Conservation (phyloP, 2,888 invertebrate species). For the Lobophora halterata region DNA sequence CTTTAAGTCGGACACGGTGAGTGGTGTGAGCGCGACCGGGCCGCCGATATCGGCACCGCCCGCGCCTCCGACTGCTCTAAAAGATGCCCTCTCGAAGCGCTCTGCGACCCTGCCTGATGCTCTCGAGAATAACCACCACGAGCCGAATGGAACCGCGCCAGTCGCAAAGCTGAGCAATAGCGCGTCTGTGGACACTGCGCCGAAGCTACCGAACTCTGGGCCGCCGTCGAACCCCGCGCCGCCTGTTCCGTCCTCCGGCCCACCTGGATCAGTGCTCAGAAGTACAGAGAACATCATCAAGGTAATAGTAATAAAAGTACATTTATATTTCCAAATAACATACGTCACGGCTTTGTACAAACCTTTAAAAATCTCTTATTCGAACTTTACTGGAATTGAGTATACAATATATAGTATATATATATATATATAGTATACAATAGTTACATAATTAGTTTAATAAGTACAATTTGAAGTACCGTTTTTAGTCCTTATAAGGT, state of each 20-base stretch:
- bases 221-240: conserved; percentile 72
- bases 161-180: conserved; percentile 66
- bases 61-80: conserved; percentile 75
- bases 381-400: no score
- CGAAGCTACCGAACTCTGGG: conserved; percentile 63
- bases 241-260: conserved; percentile 63
- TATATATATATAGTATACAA: no score
- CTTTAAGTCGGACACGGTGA: conserved; percentile 86
- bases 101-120: conserved; percentile 68
- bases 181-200: conserved; percentile 57
- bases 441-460: no score
- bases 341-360: no score
- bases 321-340: no score
- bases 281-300: conserved; percentile 75
- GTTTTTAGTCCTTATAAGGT: no score
- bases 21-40: conserved; percentile 69
- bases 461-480: no score
- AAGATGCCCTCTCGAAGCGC: conserved; percentile 73
- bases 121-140: conserved; percentile 73
- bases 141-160: conserved; percentile 65
- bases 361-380: no score
- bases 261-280: conserved; percentile 50
- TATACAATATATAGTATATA: no score
- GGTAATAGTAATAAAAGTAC: conserved; percentile 50
- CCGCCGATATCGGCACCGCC: conserved; percentile 66